Evolutionary conservation across 2,888 invertebrate species (phyloP).

Genomic region (Cosmia trapezina): DNA sequence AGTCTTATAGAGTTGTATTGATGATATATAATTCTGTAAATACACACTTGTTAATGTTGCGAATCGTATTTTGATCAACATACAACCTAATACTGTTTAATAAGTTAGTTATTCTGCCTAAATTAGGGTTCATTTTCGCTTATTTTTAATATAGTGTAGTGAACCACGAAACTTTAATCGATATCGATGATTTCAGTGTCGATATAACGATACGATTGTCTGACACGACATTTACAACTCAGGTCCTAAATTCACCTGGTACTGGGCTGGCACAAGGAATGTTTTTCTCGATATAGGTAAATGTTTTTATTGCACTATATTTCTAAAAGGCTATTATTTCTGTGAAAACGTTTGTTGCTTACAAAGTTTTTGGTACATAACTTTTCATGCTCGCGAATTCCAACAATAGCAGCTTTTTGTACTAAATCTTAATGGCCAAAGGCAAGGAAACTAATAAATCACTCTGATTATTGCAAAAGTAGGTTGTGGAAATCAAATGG

Average conservation of each 20-base stretch:
- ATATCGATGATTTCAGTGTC: constrained; percentile 61
- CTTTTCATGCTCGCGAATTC: constrained; percentile 58
- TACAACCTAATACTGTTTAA: no score
- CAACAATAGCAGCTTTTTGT: constrained; percentile 47
- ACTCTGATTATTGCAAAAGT: constrained; percentile 49
- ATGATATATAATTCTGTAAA: no score
- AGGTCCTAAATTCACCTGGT: constrained; percentile 74
- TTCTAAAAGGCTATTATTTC: constrained; percentile 62
- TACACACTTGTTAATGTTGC: no score
- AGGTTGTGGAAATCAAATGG: constrained; percentile 35
- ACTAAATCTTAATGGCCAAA: constrained; percentile 61
- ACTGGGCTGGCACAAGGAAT: constrained; percentile 71
- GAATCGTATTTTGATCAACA: no score
- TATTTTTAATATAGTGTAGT: constrained; percentile 30
- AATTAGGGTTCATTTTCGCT: constrained; percentile 19
- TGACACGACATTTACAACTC: constrained; percentile 74
- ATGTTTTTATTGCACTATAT: constrained; percentile 66
- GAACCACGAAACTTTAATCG: constrained; percentile 55
- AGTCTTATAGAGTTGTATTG: no score
- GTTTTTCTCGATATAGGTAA: constrained; percentile 62
- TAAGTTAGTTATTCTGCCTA: background rate
- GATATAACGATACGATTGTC: constrained; percentile 68
- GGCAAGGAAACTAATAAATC: constrained; percentile 43
- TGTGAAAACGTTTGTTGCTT: constrained; percentile 59
- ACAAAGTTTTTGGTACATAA: constrained; percentile 57